phyloP scores from a whole-genome alignment of 1,140 invertebrate species.

The Aphaenogaster floridana region DNA sequence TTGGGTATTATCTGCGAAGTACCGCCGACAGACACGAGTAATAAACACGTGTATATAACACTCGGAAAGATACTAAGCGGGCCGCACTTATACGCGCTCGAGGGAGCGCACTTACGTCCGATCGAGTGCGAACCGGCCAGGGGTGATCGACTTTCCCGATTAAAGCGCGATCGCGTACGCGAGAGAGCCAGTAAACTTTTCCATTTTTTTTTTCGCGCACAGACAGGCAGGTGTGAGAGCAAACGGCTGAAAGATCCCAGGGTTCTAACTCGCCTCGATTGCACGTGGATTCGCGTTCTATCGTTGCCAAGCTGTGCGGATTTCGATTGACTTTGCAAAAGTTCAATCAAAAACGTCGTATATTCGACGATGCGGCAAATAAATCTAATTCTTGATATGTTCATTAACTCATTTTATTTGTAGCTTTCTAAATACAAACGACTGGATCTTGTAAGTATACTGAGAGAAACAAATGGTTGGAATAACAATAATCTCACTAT shows the following conservation, averaged over 20 bases:
- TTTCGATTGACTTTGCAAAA: not conserved
- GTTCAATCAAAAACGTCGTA: not conserved
- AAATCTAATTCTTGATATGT: not conserved
- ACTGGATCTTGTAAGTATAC: not conserved
- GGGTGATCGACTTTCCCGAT: conserved; percentile 57
- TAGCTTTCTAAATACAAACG: not conserved
- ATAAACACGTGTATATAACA: conserved; percentile 68
- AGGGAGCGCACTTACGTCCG: conserved; percentile 42
- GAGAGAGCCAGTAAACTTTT: conserved; percentile 15
- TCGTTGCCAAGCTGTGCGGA: not conserved
- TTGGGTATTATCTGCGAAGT: conserved; percentile 51
- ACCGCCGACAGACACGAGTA: conserved; percentile 52
- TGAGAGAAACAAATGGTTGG: no score
- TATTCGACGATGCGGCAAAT: not conserved
- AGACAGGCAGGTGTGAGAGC: not conserved
- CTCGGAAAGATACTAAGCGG: conserved; percentile 65
- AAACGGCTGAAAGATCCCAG: not conserved
- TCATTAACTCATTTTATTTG: not conserved
- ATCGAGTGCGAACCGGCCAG: conserved; percentile 37
- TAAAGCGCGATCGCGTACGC: conserved; percentile 14
- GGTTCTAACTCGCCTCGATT: not conserved
- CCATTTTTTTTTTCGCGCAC: conserved; percentile 6
- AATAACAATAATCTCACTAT: no score
- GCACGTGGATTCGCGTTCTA: not conserved
- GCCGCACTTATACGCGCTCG: conserved; percentile 28